phyloP scores from a whole-genome alignment of 2,113 vertebrate species.

The Condylura cristata region DNA sequence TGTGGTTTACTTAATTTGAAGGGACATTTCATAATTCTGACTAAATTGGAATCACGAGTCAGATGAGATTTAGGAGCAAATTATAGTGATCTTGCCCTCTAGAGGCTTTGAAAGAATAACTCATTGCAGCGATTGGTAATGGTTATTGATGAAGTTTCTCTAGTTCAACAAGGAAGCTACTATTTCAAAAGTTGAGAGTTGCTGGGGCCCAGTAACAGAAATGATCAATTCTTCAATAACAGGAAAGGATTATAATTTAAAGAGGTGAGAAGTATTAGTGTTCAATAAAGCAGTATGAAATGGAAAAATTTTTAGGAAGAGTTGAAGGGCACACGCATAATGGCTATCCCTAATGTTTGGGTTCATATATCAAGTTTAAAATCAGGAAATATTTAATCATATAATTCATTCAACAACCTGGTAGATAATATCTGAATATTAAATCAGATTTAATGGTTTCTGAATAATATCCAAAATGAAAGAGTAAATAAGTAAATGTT shows the following conservation, averaged over 20 bases:
- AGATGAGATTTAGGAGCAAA: constrained; percentile 73
- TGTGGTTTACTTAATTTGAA: constrained; percentile 76
- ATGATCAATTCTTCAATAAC: constrained; percentile 66
- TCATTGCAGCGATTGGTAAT: constrained; percentile 22
- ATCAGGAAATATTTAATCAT: neutral
- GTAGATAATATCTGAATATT: neutral
- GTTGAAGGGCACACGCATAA: constrained; percentile 5
- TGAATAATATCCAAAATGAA: neutral
- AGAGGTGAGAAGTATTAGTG: constrained; percentile 51
- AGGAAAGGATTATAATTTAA: constrained; percentile 50
- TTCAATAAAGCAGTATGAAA: constrained; percentile 52
- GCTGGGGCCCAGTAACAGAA: constrained; percentile 57
- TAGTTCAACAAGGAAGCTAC: constrained; percentile 22
- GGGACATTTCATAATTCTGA: constrained; percentile 79
- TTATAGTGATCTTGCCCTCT: constrained; percentile 60
- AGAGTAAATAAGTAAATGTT: neutral
- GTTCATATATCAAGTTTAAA: neutral
- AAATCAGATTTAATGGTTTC: neutral
- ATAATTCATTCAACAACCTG: neutral
- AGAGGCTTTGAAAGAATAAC: constrained; percentile 55
- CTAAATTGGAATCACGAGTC: constrained; percentile 76
- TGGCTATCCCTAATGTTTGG: neutral
- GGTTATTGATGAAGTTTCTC: constrained; percentile 41
- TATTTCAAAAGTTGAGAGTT: constrained; percentile 63
- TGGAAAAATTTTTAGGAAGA: constrained; percentile 57